A percentile compares a stretch with the other conserved stretches of the same genome.
Evolutionary conservation across 2,113 vertebrate species (phyloP).

Genomic region (Turdus rufiventris): DNA sequence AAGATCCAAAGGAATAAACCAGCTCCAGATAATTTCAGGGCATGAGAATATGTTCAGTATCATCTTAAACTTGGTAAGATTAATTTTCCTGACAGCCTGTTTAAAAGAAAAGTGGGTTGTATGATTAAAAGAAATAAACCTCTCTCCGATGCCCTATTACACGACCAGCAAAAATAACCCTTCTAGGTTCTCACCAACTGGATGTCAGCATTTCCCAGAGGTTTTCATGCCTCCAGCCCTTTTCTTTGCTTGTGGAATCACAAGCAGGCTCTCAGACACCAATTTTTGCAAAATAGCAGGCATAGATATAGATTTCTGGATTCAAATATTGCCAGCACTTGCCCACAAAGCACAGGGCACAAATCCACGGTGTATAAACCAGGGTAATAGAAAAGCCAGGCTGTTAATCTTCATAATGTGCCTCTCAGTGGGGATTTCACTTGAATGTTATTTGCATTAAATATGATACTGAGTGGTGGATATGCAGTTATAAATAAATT

Average conservation of each 20-base stretch:
- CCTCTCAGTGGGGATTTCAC: slow-evolving; percentile 42
- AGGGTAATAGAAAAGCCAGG: not conserved
- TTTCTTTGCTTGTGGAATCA: not conserved
- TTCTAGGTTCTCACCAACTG: not conserved
- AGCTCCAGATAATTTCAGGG: not conserved
- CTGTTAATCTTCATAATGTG: slow-evolving; percentile 47
- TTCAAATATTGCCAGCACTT: not conserved
- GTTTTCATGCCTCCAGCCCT: not conserved
- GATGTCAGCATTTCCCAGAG: not conserved
- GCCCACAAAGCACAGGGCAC: not conserved
- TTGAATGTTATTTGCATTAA: slow-evolving; percentile 46
- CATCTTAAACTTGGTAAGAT: not conserved
- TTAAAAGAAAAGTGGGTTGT: not conserved
- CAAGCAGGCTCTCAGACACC: not conserved
- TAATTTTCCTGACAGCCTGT: slow-evolving; percentile 2
- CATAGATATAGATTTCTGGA: not conserved
- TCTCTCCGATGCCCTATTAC: not conserved
- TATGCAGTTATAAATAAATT: slow-evolving; percentile 43
- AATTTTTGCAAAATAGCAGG: not conserved
- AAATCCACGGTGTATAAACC: not conserved
- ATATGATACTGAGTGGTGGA: slow-evolving; percentile 22
- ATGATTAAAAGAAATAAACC: not conserved
- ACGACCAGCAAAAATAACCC: not conserved
- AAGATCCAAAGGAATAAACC: not conserved
- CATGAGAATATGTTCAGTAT: not conserved